Evolutionary conservation across 37 sponge, comb jelly and placozoan species (phyloP).

Genomic region (Hormiphora californensis): DNA sequence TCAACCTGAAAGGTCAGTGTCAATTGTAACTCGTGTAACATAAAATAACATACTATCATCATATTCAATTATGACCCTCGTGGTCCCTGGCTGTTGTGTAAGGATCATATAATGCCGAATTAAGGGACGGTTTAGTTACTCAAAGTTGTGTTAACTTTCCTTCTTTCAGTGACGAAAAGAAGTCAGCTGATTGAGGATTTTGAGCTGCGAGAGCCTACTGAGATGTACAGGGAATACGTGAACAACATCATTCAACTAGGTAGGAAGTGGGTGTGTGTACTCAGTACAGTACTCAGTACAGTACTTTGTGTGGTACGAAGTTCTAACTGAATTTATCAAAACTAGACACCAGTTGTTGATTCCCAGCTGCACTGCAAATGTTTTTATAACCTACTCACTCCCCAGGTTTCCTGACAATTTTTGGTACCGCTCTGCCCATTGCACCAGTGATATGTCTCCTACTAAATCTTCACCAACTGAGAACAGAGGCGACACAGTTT

Average conservation of each 20-base stretch:
- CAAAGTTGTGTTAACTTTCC: too few species aligned
- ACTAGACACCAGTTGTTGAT: too few species aligned
- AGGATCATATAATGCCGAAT: too few species aligned
- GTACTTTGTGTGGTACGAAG: background rate
- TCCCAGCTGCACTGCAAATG: background rate
- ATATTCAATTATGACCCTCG: too few species aligned
- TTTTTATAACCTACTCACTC: background rate
- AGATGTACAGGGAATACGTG: constrained; percentile 44
- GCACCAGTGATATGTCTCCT: constrained; percentile 49
- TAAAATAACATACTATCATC: too few species aligned
- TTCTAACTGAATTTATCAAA: too few species aligned
- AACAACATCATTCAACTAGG: constrained; percentile 48
- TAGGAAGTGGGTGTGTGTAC: too few species aligned
- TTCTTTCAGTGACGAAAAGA: background rate
- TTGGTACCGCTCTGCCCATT: constrained; percentile 15
- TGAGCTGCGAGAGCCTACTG: constrained; percentile 3
- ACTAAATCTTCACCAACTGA: background rate
- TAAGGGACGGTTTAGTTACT: too few species aligned
- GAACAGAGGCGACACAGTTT: constrained; percentile 6
- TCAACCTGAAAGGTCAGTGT: too few species aligned
- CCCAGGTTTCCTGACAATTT: constrained; percentile 43
- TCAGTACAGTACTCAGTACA: too few species aligned
- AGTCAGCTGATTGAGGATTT: constrained; percentile 15
- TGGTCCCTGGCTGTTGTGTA: too few species aligned
- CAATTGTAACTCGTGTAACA: too few species aligned